Conservation (phyloP, 1,140 invertebrate species). For the Asbolus verrucosus region DNA sequence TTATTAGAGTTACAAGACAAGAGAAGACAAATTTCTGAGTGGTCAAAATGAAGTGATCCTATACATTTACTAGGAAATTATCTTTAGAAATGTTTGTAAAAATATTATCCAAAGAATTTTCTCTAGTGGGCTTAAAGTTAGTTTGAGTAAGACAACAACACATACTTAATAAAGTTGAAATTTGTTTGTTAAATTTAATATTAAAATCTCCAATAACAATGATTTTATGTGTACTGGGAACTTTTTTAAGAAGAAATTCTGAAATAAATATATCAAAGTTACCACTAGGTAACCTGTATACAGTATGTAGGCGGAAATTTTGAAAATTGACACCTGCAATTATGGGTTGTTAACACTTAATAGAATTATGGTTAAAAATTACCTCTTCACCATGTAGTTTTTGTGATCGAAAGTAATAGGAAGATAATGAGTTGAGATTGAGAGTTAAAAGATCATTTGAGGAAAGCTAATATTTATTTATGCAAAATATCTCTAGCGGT, state of each 20-base stretch:
- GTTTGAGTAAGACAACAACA: not conserved
- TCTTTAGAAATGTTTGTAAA: not conserved
- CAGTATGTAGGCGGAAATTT: too few species aligned
- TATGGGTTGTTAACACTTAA: not conserved
- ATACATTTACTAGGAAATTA: not conserved
- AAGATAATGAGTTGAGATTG: not conserved
- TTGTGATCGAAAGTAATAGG: not conserved
- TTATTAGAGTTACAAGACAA: too few species aligned
- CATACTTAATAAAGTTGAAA: not conserved
- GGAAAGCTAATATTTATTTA: not conserved
- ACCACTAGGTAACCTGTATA: not conserved
- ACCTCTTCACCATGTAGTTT: not conserved
- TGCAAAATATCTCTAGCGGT: not conserved
- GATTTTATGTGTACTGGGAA: not conserved
- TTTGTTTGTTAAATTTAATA: not conserved
- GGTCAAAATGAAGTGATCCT: not conserved
- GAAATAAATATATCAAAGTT: not conserved
- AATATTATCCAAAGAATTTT: not conserved
- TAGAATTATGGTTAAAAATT: not conserved
- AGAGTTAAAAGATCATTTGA: not conserved
- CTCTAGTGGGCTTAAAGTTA: not conserved
- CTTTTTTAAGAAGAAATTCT: not conserved
- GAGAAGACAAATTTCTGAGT: not conserved
- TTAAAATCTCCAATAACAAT: too few species aligned
- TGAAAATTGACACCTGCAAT: not conserved